Evolutionary conservation across 2,888 invertebrate species (phyloP), one percentile per base, ranked within the genome.

Genomic region (Micropterix aruncella): DNA sequence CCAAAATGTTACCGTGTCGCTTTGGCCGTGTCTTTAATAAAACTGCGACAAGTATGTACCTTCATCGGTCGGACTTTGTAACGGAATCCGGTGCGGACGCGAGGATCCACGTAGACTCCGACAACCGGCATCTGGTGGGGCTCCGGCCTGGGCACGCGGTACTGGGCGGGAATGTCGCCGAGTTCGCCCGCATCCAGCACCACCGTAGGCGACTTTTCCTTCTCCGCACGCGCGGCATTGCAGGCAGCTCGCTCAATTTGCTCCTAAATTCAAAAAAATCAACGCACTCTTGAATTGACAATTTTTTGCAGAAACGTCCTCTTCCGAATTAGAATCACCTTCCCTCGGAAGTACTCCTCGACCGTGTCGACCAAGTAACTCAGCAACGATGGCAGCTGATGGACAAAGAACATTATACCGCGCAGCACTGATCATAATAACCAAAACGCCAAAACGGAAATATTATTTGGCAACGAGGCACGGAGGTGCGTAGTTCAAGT

Each of bases 31-130:
- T 27, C 27, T 27, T 27, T 12, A 27, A 27, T 27, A 12, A 7
- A n/a, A n/a, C n/a, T n/a, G n/a, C n/a, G n/a, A n/a, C n/a, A n/a
- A n/a, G n/a, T n/a, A n/a, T n/a, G n/a, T 58, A 72, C 70, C 61
- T 75, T 75, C 60, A 81, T 69, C 2, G 79, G 77, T 56, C 79
- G 72, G 50, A 83, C 79, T 63, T 77, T 74, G 70, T 85, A 85
- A 60, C 76, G 71, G 69, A 83, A 86, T 52, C 86, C 85, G 50
- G 83, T 78, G 52, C 79, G 68, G 49, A 85, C 77, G 45, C 80
- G 68, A 45, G 75, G 74, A 63, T 86, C 83, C 52, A 85, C 74
- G 62, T 79, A 82, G 44, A 83, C 78, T 43, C 85, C 85, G 56
- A 80, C 72, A 43, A 78, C 80, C 1, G 81, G 80, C 58, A 81